Evolutionary conservation across 2,888 invertebrate genomes (phyloP).

Genomic region (Drosophila algonquin): DNA sequence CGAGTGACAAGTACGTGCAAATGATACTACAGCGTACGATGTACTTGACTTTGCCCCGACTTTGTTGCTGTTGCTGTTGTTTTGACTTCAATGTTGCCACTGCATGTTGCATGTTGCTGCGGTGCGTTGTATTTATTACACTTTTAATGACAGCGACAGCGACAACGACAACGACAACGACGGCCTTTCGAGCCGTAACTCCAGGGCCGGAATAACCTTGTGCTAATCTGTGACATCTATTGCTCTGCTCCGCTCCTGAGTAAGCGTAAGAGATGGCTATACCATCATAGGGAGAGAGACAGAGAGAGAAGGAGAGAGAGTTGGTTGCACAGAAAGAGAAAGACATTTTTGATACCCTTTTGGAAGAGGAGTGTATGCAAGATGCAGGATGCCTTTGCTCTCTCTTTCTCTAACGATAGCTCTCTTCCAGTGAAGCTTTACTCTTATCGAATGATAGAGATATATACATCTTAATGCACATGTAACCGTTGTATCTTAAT

Average conservation of each 20-base stretch:
- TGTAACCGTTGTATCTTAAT: too few relatives aligned
- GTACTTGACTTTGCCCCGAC: conserved; percentile 64
- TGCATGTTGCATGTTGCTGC: conserved; percentile 34
- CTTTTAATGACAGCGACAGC: conserved; percentile 65
- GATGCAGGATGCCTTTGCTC: too few relatives aligned
- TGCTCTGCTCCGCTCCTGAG: conserved; percentile 21
- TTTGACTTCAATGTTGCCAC: conserved; percentile 18
- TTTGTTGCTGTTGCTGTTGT: conserved; percentile 33
- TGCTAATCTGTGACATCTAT: conserved; percentile 42
- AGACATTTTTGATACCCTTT: not conserved
- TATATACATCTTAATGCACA: too few relatives aligned
- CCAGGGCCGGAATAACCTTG: conserved; percentile 4
- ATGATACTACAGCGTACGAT: conserved; percentile 78
- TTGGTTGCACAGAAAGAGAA: not conserved
- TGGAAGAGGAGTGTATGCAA: not conserved
- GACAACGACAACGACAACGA: conserved; percentile 42
- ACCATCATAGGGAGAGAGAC: conserved; percentile 17
- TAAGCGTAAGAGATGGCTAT: not conserved
- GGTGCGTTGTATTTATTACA: conserved; percentile 74
- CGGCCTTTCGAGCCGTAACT: not conserved
- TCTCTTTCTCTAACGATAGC: too few relatives aligned
- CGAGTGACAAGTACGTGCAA: conserved; percentile 79
- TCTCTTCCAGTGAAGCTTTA: too few relatives aligned
- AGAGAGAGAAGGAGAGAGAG: not conserved
- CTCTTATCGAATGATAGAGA: too few relatives aligned